Percentiles rank a stretch among this genome's conserved stretches.
phyloP scores from a whole-genome alignment of 2,113 vertebrate species.

The Lophura nycthemera region DNA sequence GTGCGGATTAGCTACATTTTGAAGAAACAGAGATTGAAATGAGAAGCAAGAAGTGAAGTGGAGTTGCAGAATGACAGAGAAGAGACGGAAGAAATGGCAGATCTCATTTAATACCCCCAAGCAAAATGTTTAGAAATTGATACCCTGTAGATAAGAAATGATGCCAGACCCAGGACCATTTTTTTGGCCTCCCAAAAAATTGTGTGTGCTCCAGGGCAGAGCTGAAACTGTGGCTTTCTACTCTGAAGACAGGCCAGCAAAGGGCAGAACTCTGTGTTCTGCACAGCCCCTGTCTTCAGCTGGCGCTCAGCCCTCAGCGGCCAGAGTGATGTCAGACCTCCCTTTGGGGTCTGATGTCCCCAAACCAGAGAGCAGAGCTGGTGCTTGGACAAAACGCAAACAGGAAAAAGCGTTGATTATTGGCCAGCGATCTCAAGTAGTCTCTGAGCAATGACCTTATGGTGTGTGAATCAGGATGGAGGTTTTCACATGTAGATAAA shows the following conservation, averaged over 20 bases:
- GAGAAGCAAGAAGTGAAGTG: background rate
- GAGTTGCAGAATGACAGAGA: background rate
- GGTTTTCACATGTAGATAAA: slow-evolving; percentile 68
- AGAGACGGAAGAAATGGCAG: background rate
- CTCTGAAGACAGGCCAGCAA: background rate
- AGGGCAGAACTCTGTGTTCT: background rate
- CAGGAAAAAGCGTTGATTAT: slow-evolving; percentile 38
- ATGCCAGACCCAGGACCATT: background rate
- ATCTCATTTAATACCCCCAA: background rate
- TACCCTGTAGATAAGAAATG: background rate
- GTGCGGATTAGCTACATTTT: background rate
- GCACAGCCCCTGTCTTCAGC: background rate
- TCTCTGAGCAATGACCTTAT: background rate
- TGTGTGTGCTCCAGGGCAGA: background rate
- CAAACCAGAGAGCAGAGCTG: background rate
- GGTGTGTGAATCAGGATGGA: slow-evolving; percentile 25
- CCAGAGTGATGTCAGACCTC: slow-evolving; percentile 25
- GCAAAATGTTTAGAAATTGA: background rate
- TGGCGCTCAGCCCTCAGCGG: slow-evolving; percentile 23
- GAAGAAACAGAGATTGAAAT: background rate
- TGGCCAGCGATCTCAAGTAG: background rate
- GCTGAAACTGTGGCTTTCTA: background rate
- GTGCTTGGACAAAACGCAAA: slow-evolving; percentile 52
- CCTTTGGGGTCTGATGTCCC: background rate
- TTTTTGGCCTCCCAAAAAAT: background rate